phyloP scores from a whole-genome alignment of 2,113 vertebrate species.

The Antechinus flavipes region DNA sequence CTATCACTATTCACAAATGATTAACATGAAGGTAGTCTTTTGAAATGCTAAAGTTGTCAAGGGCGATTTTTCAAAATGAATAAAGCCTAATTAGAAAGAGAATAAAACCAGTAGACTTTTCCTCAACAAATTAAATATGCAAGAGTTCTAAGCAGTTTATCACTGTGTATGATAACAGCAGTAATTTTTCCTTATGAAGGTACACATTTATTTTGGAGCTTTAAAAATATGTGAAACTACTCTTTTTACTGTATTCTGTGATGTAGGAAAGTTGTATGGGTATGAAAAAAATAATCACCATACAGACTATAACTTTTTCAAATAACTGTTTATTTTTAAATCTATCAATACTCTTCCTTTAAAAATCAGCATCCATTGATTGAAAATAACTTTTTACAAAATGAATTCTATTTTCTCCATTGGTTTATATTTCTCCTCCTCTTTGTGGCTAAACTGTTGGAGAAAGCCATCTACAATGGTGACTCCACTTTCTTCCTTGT shows the following conservation, averaged over 20 bases:
- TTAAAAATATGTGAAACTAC: background rate
- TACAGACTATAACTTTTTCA: background rate
- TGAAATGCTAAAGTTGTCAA: background rate
- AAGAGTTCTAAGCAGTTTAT: background rate
- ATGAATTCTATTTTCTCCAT: background rate
- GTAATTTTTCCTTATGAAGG: background rate
- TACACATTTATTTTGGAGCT: background rate
- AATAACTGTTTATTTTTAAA: background rate
- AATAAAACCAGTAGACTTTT: background rate
- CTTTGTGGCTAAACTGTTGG: background rate
- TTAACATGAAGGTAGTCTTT: background rate
- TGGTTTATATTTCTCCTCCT: background rate
- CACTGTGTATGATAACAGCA: background rate
- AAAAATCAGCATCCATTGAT: background rate
- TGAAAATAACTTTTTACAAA: background rate
- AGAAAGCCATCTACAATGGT: background rate
- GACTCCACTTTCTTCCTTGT: background rate
- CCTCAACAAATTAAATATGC: background rate
- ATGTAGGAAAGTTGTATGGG: background rate
- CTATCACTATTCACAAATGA: background rate
- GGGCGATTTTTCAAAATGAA: slow-evolving; percentile 2
- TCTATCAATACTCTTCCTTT: background rate
- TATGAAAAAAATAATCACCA: background rate
- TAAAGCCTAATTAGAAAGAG: background rate
- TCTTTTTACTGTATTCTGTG: background rate